Percentiles rank a stretch among this genome's conserved stretches.
Evolutionary conservation across 2,888 invertebrate genomes (phyloP).

Genomic region (Eupelmus urozonus): DNA sequence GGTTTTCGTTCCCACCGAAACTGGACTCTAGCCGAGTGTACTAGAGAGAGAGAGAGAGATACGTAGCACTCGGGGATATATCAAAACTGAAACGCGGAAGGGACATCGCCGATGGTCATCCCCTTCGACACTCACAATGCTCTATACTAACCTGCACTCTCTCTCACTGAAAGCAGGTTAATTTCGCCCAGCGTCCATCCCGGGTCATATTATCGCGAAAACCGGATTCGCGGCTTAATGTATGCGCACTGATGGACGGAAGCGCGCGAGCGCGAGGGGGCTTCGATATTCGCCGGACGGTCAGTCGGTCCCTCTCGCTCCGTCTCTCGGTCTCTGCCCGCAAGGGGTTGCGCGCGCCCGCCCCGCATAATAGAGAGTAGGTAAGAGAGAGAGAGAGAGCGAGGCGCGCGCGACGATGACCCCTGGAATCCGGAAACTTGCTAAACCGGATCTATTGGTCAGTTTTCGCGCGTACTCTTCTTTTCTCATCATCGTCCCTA

Average conservation of each 20-base stretch:
- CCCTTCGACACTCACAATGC: constrained; percentile 60
- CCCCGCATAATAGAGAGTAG: neutral
- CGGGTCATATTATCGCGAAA: constrained; percentile 59
- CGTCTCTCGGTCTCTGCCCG: constrained; percentile 42
- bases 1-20: constrained; percentile 77
- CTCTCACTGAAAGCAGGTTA: constrained; percentile 53
- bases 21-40: constrained; percentile 59
- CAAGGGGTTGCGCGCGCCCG: constrained; percentile 25
- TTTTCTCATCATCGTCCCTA: constrained; percentile 50
- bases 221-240: constrained; percentile 61
- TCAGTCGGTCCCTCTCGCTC: constrained; percentile 8
- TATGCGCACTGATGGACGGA: constrained; percentile 58
- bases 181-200: constrained; percentile 45
- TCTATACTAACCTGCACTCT: constrained; percentile 30
- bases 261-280: neutral
- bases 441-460: constrained; percentile 78
- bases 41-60: no score
- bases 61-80: constrained; percentile 25
- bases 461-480: constrained; percentile 63
- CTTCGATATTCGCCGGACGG: neutral
- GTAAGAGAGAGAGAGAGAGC: neutral
- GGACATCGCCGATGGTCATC: constrained; percentile 69
- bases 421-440: constrained; percentile 76
- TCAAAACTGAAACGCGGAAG: constrained; percentile 37
- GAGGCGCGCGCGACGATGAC: constrained; percentile 39